Conservation (phyloP, 2,888 invertebrate genomes). For the Standfussiana lucernea region DNA sequence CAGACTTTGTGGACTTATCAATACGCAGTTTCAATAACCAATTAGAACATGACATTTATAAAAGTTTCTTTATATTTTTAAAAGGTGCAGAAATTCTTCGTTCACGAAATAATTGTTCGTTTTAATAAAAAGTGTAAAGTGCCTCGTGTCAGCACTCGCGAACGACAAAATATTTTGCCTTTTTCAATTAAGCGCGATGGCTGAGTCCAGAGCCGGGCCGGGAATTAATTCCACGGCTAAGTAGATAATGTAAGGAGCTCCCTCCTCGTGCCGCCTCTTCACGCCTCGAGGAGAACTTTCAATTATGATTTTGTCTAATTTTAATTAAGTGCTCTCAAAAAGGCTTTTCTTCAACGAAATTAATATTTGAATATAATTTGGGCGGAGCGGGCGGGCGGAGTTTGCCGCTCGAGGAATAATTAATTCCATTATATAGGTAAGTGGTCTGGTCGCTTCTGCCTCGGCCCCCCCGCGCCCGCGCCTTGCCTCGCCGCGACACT, state of each 20-base stretch:
- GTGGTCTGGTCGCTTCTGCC: conserved; percentile 81
- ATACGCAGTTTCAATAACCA: conserved; percentile 52
- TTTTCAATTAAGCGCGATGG: conserved; percentile 84
- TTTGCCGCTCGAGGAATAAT: conserved; percentile 90
- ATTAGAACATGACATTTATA: conserved; percentile 45
- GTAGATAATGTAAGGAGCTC: conserved; percentile 89
- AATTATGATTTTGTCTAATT: conserved; percentile 91
- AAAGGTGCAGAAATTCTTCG: conserved; percentile 8
- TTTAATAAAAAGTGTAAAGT: conserved; percentile 63
- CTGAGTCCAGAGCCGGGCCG: conserved; percentile 79
- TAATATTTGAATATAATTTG: conserved; percentile 91
- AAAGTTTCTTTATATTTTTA: background rate
- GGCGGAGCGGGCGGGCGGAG: conserved; percentile 89
- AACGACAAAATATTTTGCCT: conserved; percentile 82
- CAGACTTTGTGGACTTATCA: conserved; percentile 70
- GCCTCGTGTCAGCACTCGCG: conserved; percentile 63
- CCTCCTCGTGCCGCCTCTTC: conserved; percentile 86
- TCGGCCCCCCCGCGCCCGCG: conserved; percentile 57
- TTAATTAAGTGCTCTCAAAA: conserved; percentile 91
- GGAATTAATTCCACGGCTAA: conserved; percentile 89
- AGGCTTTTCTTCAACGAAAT: conserved; percentile 90
- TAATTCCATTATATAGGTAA: conserved; percentile 89
- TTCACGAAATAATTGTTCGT: conserved; percentile 41
- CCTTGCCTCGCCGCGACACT: conserved; percentile 63
- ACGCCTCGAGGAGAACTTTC: conserved; percentile 91